Conservation (phyloP, 2,888 invertebrate species). For the Hyposoter dolosus region DNA sequence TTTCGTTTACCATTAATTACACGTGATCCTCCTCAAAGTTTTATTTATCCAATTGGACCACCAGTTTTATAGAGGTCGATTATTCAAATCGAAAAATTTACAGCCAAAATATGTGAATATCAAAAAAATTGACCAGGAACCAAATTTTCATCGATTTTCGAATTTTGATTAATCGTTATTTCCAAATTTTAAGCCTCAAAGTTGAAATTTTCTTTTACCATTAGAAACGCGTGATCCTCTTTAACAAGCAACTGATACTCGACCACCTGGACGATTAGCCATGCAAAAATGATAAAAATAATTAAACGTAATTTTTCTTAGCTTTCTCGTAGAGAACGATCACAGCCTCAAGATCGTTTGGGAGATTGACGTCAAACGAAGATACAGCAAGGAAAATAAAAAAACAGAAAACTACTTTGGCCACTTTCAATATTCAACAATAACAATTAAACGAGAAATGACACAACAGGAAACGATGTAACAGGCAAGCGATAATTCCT, state of each 20-base stretch:
- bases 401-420: slow-evolving; percentile 41
- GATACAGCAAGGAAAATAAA: slow-evolving; percentile 7
- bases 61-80: too few relatives aligned
- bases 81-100: too few relatives aligned
- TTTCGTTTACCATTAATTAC: too few relatives aligned
- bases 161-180: too few relatives aligned
- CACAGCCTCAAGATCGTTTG: slow-evolving; percentile 49
- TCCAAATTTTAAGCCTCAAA: too few relatives aligned
- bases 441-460: slow-evolving; percentile 35
- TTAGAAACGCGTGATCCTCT: too few relatives aligned
- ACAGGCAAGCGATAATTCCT: slow-evolving; percentile 49
- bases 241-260: slow-evolving; percentile 37
- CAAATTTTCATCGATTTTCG: too few relatives aligned
- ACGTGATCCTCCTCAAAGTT: too few relatives aligned
- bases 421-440: slow-evolving; percentile 49
- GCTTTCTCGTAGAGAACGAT: slow-evolving; percentile 37
- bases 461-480: slow-evolving; percentile 46
- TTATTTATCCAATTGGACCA: too few relatives aligned
- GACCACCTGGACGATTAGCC: slow-evolving; percentile 24
- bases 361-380: slow-evolving; percentile 32
- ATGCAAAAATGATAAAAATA: slow-evolving; percentile 38
- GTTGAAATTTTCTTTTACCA: too few relatives aligned
- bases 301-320: slow-evolving; percentile 14
- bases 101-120: too few relatives aligned
- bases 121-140: too few relatives aligned